Percentiles rank a stretch among this genome's conserved stretches.
Conservation (phyloP, 2,113 vertebrate genomes). For the Onychorhynchus coronatus region DNA sequence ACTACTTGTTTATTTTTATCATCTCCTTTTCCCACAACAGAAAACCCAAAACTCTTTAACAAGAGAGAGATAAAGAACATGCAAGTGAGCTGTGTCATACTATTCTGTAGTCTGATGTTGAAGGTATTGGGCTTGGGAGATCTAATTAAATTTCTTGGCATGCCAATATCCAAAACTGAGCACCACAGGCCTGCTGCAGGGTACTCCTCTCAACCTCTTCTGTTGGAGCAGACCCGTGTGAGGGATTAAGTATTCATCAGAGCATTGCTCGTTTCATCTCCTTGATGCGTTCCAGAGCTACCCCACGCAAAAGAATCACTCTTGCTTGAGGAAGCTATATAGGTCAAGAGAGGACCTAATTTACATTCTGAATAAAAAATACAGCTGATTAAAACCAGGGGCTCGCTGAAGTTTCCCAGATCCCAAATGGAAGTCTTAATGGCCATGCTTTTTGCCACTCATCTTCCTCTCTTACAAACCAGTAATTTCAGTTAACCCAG, state of each 20-base stretch:
- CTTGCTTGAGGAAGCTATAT: neutral
- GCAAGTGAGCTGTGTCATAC: neutral
- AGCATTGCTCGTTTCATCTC: neutral
- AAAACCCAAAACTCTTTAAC: neutral
- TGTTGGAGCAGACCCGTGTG: neutral
- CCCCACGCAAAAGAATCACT: conserved; percentile 3
- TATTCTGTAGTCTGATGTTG: neutral
- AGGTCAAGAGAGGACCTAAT: conserved; percentile 7
- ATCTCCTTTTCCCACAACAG: neutral
- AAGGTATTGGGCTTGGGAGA: neutral
- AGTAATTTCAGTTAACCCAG: neutral
- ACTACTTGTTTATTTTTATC: neutral
- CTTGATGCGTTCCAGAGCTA: conserved; percentile 12
- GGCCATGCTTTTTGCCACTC: neutral
- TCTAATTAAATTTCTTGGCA: neutral
- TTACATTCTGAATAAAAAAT: conserved; percentile 27
- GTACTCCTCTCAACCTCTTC: neutral
- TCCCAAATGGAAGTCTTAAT: neutral
- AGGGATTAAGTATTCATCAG: neutral
- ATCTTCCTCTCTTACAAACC: neutral
- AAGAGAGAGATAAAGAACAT: neutral
- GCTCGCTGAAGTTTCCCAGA: neutral
- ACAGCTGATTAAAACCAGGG: conserved; percentile 24
- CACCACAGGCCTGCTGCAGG: neutral
- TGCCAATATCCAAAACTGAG: neutral